A percentile compares a stretch with the other conserved stretches of the same genome.
Evolutionary conservation across 2,888 invertebrate species (phyloP).

Genomic region (Reticulitermes lucifugus): DNA sequence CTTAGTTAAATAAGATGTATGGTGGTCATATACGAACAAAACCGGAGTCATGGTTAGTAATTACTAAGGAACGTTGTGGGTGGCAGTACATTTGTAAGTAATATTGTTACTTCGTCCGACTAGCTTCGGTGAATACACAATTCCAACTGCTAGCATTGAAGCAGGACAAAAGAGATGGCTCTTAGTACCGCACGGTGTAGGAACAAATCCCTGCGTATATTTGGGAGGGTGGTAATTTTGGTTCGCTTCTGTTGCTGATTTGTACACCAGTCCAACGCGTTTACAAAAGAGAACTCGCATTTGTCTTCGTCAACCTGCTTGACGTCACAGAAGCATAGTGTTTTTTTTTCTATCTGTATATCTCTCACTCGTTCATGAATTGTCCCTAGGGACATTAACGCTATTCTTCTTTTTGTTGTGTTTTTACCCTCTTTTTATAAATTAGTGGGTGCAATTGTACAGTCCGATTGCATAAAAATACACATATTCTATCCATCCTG

Average conservation of each 20-base stretch:
- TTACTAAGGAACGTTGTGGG: background rate
- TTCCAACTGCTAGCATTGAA: background rate
- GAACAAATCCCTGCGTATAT: conserved; percentile 10
- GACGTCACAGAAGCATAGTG: background rate
- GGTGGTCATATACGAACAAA: conserved; percentile 6
- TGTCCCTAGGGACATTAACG: conserved; percentile 31
- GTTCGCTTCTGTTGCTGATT: conserved; percentile 26
- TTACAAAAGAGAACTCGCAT: conserved; percentile 30
- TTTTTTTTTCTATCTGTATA: background rate
- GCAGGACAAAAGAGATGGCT: background rate
- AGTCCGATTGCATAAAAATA: background rate
- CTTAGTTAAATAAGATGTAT: conserved; percentile 13
- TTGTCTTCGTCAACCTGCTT: conserved; percentile 47
- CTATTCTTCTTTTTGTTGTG: conserved; percentile 19
- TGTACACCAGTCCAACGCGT: conserved; percentile 20
- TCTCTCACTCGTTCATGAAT: conserved; percentile 37
- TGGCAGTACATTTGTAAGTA: conserved; percentile 26
- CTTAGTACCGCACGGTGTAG: background rate
- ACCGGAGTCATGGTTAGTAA: background rate
- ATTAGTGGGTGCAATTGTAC: background rate
- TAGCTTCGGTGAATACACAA: background rate
- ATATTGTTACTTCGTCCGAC: conserved; percentile 22
- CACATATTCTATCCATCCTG: background rate
- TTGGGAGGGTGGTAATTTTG: conserved; percentile 4
- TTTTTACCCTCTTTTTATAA: conserved; percentile 2